Percentiles rank a stretch among this genome's conserved stretches.
phyloP scores from a whole-genome alignment of 2,888 invertebrate genomes.

The Lithophane semibrunnea region DNA sequence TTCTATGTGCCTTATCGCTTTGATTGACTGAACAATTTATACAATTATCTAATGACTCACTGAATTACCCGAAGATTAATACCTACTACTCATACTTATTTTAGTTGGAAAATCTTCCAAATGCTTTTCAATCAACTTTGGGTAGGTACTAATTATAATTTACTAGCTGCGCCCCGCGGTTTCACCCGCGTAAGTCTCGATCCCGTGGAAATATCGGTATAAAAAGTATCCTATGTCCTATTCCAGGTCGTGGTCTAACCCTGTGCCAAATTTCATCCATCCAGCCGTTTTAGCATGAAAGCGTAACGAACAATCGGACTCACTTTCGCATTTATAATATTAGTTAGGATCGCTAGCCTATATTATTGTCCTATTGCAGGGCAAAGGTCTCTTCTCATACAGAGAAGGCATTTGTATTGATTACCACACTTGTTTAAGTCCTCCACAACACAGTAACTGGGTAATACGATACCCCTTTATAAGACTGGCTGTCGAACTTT shows the following conservation, averaged over 20 bases:
- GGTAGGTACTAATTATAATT: neutral
- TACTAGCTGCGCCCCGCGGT: too few relatives aligned
- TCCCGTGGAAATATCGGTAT: too few relatives aligned
- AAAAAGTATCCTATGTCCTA: too few relatives aligned
- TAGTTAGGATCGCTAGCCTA: too few relatives aligned
- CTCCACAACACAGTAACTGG: neutral
- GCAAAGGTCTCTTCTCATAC: neutral
- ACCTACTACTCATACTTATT: conserved; percentile 36
- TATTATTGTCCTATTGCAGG: neutral
- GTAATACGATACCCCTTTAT: neutral
- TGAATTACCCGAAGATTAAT: conserved; percentile 50
- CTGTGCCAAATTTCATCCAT: too few relatives aligned
- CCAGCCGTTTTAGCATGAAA: too few relatives aligned
- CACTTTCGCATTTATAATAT: too few relatives aligned
- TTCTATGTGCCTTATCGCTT: conserved; percentile 13
- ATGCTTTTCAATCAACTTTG: neutral
- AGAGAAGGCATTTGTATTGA: neutral
- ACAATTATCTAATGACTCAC: conserved; percentile 57
- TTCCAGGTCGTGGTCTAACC: too few relatives aligned
- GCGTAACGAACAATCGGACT: too few relatives aligned
- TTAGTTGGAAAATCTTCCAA: conserved; percentile 12
- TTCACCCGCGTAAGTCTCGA: too few relatives aligned
- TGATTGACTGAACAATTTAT: conserved; percentile 42
- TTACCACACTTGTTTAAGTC: neutral
- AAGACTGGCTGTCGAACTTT: neutral